These are phyloP conservation scores for Dendrolimus houi DNA, from an alignment of 2,888 invertebrate genomes.

Conservation along the genomic window DNA sequence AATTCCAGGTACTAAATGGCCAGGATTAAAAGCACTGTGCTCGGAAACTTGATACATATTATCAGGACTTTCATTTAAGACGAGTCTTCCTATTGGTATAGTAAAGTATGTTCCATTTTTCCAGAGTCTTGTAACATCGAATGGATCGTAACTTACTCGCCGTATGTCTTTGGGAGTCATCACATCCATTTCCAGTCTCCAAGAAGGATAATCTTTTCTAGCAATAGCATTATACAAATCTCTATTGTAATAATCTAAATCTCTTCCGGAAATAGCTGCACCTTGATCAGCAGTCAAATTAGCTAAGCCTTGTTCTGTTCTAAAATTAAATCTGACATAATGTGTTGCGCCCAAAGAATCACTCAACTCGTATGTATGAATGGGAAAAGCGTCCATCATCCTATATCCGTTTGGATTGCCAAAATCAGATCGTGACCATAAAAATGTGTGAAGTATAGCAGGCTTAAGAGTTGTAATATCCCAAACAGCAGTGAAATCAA, in stretches of 20 bases:
- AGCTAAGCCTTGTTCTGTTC: conserved; percentile 90
- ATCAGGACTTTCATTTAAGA: conserved; percentile 37
- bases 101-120: conserved; percentile 47
- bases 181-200: conserved; percentile 50
- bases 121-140: conserved; percentile 44
- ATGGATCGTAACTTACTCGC: conserved; percentile 41
- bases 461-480: conserved; percentile 90
- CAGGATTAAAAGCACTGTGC: conserved; percentile 39
- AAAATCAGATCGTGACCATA: conserved; percentile 88
- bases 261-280: conserved; percentile 75
- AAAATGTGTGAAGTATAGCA: conserved; percentile 84
- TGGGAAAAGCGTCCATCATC: conserved; percentile 93
- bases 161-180: conserved; percentile 31
- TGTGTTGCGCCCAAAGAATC: conserved; percentile 82
- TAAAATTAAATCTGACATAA: conserved; percentile 93
- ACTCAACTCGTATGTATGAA: conserved; percentile 91
- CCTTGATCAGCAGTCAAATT: conserved; percentile 81
- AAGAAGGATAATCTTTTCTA: conserved; percentile 65
- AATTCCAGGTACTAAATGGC: conserved; percentile 53
- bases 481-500: conserved; percentile 91
- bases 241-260: conserved; percentile 89
- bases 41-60: conserved; percentile 41
- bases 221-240: conserved; percentile 92
- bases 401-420: conserved; percentile 93
- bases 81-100: conserved; percentile 36